Base-by-base conservation (phyloP, 2,888 invertebrate genomes). In the Fragum fragum region DNA sequence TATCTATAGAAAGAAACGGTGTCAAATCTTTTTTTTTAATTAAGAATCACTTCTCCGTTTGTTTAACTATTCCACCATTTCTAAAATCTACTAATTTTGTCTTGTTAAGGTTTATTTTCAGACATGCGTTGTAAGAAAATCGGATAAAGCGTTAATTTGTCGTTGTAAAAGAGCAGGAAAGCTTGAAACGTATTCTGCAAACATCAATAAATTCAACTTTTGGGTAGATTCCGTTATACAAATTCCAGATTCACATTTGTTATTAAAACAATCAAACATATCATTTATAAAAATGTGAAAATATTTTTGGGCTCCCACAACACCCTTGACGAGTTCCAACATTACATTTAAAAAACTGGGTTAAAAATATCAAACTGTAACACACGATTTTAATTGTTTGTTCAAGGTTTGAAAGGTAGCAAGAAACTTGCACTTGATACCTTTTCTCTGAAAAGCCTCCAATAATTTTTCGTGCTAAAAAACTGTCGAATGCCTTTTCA, bases 11-110 rank as follows among this genome's bases (percentile, higher is more conserved):
- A 57, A 23, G 57, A 6, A 16, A 55, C 73, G n/a, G 66, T 29
- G 39, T 78, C 78, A 36, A 73, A 29, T 39, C 52, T 26, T 16
- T 32, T 39, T 7, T 55, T 53, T n/a, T 66, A n/a, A n/a, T 28
- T 52, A 36, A 42, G 21, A 42, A 16, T 73, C 78, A 78, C 73
- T 78, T n/a, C 57, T 78, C 77, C 28, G 21, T 77, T 52, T n/a
- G 32, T 29, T 59, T 53, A 16, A 71, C 23, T 18, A 39, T 53
- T 16, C 66, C 73, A 9, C 59, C 78, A 47, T 52, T 68, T 57
- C 61, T 16, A 68, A 81, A 77, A 16, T 73, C 70, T 16, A 79
- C 28, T 52, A 77, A 23, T 32, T 73, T 72, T 28, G 61, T 47
- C 57, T 76, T 69, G 21, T 73, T 59, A 7, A 59, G 52, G 53